Conservation (phyloP, 64 coral and sea anemone genomes). For the Actinia tenebrosa region DNA sequence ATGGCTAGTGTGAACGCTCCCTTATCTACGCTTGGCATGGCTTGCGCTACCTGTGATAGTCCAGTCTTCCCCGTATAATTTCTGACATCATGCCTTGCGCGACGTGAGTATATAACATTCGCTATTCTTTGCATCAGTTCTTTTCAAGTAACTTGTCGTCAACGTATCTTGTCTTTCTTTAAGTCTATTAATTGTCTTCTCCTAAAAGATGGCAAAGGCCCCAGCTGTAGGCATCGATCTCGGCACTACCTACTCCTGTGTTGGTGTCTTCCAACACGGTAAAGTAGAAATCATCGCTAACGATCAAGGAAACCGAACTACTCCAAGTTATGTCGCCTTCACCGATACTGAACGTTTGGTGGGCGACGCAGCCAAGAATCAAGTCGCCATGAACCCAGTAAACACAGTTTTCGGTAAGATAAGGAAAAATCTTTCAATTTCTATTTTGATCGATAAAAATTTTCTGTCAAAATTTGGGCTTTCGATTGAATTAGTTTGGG, state of each 20-base stretch:
- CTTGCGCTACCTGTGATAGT: too few relatives aligned
- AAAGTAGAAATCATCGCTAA: slow-evolving; percentile 91
- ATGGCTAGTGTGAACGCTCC: too few relatives aligned
- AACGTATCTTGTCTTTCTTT: neutral
- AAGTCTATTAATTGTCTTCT: neutral
- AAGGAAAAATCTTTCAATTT: neutral
- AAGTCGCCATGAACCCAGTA: slow-evolving; percentile 77
- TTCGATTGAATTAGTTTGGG: neutral
- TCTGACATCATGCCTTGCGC: neutral
- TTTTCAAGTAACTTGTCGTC: neutral
- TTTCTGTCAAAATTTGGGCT: neutral
- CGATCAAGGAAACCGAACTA: slow-evolving; percentile 77
- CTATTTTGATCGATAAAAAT: too few relatives aligned
- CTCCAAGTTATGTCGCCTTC: slow-evolving; percentile 82
- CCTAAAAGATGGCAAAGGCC: slow-evolving; percentile 16
- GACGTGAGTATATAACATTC: neutral
- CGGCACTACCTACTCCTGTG: slow-evolving; percentile 76
- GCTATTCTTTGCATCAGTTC: neutral
- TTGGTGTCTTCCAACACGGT: slow-evolving; percentile 72
- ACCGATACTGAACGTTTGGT: slow-evolving; percentile 65
- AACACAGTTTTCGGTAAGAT: slow-evolving; percentile 69
- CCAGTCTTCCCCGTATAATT: too few relatives aligned
- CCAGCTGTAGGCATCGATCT: slow-evolving; percentile 83
- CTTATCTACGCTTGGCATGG: too few relatives aligned
- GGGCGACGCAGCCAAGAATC: slow-evolving; percentile 74